These are phyloP conservation scores for Oeneis ivallda DNA, from an alignment of 2,888 invertebrate species.

Conservation along the genomic window DNA sequence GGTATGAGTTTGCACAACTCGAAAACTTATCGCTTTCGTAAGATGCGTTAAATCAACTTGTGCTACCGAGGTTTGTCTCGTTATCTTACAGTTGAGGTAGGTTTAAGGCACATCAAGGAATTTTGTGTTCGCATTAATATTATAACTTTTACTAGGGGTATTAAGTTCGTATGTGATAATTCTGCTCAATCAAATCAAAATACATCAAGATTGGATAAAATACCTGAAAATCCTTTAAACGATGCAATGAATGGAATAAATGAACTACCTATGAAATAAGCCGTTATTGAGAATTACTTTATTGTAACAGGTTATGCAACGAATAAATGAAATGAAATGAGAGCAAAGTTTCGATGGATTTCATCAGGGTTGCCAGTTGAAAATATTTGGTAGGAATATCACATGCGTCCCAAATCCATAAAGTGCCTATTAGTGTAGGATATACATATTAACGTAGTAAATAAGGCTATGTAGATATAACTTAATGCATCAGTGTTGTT, in stretches of 20 bases:
- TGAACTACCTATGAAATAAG: too few relatives aligned
- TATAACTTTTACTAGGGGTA: background rate
- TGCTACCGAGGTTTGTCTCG: too few relatives aligned
- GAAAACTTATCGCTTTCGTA: background rate
- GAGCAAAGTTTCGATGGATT: too few relatives aligned
- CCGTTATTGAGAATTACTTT: too few relatives aligned
- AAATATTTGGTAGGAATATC: slow-evolving; percentile 34
- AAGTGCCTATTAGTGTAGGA: slow-evolving; percentile 66
- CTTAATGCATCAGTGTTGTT: background rate
- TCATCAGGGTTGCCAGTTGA: slow-evolving; percentile 18
- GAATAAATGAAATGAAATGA: too few relatives aligned
- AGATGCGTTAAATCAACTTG: background rate
- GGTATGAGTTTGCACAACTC: background rate
- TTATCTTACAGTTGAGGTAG: too few relatives aligned
- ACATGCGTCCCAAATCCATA: slow-evolving; percentile 49
- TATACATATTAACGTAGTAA: slow-evolving; percentile 46
- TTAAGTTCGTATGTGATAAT: background rate
- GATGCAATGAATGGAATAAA: background rate
- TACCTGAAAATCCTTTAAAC: background rate
- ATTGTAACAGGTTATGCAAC: too few relatives aligned
- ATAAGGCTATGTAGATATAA: slow-evolving; percentile 42
- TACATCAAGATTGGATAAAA: background rate
- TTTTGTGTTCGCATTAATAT: background rate
- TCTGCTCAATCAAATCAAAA: background rate
- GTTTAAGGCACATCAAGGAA: background rate